phyloP scores from a whole-genome alignment of 2,113 vertebrate genomes.

The Casuarius casuarius region DNA sequence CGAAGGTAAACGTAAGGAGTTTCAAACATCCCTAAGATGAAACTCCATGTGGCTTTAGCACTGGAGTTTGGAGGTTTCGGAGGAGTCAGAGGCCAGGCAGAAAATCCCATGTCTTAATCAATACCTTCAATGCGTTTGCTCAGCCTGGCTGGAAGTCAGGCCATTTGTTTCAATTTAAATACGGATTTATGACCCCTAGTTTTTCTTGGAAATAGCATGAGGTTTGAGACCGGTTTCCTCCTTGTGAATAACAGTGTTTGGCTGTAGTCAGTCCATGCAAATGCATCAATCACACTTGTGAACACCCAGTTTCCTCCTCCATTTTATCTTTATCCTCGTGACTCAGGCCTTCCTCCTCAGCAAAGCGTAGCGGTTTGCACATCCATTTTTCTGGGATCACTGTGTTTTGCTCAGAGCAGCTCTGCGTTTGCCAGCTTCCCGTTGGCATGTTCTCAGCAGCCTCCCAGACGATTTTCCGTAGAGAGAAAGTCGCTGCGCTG shows the following conservation, averaged over 20 bases:
- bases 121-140: not conserved
- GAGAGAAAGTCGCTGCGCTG: not conserved
- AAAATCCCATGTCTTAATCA: constrained; percentile 13
- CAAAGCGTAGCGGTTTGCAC: not conserved
- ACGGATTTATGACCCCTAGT: constrained; percentile 57
- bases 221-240: constrained; percentile 28
- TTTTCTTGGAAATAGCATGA: constrained; percentile 46
- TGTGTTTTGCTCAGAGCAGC: not conserved
- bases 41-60: not conserved
- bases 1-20: not conserved
- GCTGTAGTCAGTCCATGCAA: not conserved
- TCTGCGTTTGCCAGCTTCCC: not conserved
- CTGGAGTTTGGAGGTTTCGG: not conserved
- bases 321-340: not conserved
- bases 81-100: constrained; percentile 26
- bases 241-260: not conserved
- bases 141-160: constrained; percentile 40
- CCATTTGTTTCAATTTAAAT: constrained; percentile 66
- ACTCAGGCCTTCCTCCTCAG: not conserved
- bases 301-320: not conserved
- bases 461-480: not conserved
- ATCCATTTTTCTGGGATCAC: not conserved
- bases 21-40: not conserved
- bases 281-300: fast-evolving
- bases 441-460: not conserved